Percentiles rank a stretch among this genome's conserved stretches.
Conservation (phyloP, 2,797 vertebrate species). For the Hozukius guyotensis region DNA sequence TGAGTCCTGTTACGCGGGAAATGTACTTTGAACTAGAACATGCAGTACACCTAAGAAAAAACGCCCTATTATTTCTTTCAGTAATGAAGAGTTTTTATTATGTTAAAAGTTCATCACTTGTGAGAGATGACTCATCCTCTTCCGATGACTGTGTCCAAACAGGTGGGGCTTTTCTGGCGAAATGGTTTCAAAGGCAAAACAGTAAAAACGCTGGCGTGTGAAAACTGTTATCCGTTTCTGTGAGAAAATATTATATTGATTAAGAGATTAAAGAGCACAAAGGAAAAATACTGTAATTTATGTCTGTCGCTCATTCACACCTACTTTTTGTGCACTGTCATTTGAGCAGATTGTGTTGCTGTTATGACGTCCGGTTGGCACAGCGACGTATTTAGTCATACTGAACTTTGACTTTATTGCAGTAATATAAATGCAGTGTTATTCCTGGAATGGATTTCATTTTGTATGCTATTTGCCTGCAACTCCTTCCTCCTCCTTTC, state of each 20-base stretch:
- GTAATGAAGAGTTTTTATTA: not conserved
- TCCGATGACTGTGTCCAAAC: not conserved
- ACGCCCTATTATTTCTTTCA: not conserved
- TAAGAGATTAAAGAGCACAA: not conserved
- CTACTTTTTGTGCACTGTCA: not conserved
- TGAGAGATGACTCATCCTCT: not conserved
- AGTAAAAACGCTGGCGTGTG: not conserved
- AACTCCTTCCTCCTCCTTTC: not conserved
- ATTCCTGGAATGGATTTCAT: not conserved
- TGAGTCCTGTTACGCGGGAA: accelerated
- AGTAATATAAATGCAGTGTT: not conserved
- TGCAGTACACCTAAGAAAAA: accelerated
- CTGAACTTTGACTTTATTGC: conserved; percentile 31
- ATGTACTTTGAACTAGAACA: not conserved
- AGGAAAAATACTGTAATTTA: accelerated
- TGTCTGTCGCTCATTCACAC: not conserved
- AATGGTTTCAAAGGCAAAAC: not conserved
- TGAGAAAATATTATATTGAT: not conserved
- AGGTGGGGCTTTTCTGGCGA: not conserved
- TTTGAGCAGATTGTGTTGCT: not conserved
- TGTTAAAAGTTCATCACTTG: not conserved
- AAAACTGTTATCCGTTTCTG: not conserved
- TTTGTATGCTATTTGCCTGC: not conserved
- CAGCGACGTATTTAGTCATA: accelerated
- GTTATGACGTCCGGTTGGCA: not conserved